Evolutionary conservation across 2,888 invertebrate genomes (phyloP).

Genomic region (Cheilosia pagana): DNA sequence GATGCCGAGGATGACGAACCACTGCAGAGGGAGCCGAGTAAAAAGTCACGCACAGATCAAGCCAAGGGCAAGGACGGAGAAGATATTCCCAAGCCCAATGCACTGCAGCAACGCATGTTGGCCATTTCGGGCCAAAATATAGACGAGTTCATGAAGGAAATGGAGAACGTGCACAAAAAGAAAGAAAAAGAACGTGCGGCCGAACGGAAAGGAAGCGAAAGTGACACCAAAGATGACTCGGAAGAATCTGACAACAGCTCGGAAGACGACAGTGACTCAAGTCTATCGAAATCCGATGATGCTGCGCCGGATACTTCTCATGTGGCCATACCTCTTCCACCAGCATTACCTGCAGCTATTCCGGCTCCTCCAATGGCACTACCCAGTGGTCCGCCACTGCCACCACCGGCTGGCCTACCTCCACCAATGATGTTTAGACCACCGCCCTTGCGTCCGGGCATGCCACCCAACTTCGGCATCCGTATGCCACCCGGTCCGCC

Average conservation of each 20-base stretch:
- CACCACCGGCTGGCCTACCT: slow-evolving; percentile 84
- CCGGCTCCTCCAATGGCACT: slow-evolving; percentile 77
- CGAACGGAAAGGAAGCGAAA: slow-evolving; percentile 80
- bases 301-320: slow-evolving; percentile 56
- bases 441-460: slow-evolving; percentile 85
- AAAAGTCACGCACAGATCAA: slow-evolving; percentile 81
- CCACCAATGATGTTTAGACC: slow-evolving; percentile 85
- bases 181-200: slow-evolving; percentile 87
- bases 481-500: slow-evolving; percentile 84
- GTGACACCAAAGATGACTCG: slow-evolving; percentile 64
- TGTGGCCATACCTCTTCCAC: slow-evolving; percentile 79
- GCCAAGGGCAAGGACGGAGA: slow-evolving; percentile 79
- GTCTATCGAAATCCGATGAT: slow-evolving; percentile 62
- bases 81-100: slow-evolving; percentile 86
- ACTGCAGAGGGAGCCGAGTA: slow-evolving; percentile 76
- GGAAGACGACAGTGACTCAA: slow-evolving; percentile 69
- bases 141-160: slow-evolving; percentile 96
- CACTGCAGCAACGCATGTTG: slow-evolving; percentile 93
- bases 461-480: slow-evolving; percentile 80
- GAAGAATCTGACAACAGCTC: slow-evolving; percentile 76
- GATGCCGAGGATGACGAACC: slow-evolving; percentile 83
- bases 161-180: slow-evolving; percentile 93
- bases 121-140: slow-evolving; percentile 96
- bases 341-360: slow-evolving; percentile 64
- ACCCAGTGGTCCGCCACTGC: slow-evolving; percentile 84